Conservation (phyloP, 2,797 vertebrate species). For the Mormyrops attenuatus region DNA sequence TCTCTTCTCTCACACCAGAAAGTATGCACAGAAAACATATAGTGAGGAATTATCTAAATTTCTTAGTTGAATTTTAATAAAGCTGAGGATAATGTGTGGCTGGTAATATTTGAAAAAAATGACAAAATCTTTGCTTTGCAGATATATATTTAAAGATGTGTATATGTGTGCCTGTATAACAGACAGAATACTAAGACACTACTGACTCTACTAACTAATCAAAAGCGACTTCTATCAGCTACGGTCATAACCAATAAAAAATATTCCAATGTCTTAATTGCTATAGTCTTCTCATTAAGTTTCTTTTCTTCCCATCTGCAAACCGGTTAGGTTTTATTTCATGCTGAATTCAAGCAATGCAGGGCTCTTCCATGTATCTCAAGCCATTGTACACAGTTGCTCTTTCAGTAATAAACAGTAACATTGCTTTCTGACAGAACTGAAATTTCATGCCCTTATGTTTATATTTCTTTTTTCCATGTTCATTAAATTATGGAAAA, state of each 20-base stretch:
- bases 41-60: background rate
- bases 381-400: background rate
- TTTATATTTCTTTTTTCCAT: background rate
- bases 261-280: background rate
- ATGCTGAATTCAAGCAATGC: background rate
- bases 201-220: background rate
- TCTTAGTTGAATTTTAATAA: background rate
- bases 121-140: background rate
- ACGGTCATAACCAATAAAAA: background rate
- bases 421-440: background rate
- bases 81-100: background rate
- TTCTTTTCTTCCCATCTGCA: background rate
- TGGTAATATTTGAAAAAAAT: background rate
- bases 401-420: background rate
- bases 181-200: background rate
- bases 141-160: background rate
- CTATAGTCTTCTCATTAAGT: background rate
- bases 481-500: background rate
- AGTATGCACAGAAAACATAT: background rate
- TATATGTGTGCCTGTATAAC: background rate
- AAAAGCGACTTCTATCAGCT: background rate
- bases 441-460: background rate
- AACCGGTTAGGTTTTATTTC: background rate
- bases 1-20: background rate
- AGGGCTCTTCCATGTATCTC: background rate